A percentile compares a stretch with the other conserved stretches of the same genome.
phyloP scores from a whole-genome alignment of 2,797 vertebrate genomes.

The Peromyscus melanophrys region DNA sequence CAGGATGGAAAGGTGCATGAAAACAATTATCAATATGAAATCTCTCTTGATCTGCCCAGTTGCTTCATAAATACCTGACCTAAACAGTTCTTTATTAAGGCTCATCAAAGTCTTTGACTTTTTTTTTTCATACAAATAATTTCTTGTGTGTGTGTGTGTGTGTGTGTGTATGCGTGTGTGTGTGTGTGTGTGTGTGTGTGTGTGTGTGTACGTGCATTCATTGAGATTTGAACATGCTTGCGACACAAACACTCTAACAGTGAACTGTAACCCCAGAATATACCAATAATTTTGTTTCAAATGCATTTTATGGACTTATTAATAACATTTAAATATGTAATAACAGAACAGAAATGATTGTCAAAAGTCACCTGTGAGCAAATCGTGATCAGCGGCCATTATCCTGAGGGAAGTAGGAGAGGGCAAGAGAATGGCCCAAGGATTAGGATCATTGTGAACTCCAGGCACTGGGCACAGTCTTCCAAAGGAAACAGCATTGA shows the following conservation, averaged over 20 bases:
- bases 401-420: neutral
- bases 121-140: neutral
- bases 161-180: neutral
- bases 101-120: conserved; percentile 29
- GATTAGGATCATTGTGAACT: neutral
- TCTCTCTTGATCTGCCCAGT: neutral
- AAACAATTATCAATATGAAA: conserved; percentile 42
- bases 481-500: neutral
- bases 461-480: neutral
- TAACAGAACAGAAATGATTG: conserved; percentile 37
- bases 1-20: conserved; percentile 18
- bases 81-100: neutral
- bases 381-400: neutral
- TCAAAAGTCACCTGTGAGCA: neutral
- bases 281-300: neutral
- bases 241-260: neutral
- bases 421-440: neutral
- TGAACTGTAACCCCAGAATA: neutral
- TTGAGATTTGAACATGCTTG: neutral
- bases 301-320: neutral
- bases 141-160: neutral
- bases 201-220: neutral
- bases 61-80: conserved; percentile 17
- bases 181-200: neutral
- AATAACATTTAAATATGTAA: neutral